Conservation (phyloP, 1,140 invertebrate species). For the Palaemon carinicauda region DNA sequence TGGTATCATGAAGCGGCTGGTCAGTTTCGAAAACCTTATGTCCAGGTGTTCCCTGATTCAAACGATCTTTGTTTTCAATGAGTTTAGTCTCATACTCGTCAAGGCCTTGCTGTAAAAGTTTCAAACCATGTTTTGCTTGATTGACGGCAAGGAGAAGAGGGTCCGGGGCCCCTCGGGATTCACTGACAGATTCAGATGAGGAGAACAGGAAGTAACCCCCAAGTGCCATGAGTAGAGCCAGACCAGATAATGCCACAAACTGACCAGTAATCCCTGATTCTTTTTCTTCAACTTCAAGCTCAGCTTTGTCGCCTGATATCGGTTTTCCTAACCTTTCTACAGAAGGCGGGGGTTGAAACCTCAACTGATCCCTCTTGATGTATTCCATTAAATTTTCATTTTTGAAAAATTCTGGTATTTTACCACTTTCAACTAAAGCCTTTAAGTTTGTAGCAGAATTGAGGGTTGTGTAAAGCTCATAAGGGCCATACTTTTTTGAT, state of each 20-base stretch:
- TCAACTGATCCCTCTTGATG: not conserved
- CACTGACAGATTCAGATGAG: not conserved
- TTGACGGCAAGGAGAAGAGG: not conserved
- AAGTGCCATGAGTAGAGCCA: constrained; percentile 4
- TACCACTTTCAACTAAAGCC: not conserved
- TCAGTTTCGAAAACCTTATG: too few relatives aligned
- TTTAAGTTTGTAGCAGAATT: not conserved
- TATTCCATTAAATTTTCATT: not conserved
- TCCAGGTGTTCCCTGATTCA: too few relatives aligned
- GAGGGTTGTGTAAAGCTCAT: not conserved
- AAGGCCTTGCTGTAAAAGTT: not conserved
- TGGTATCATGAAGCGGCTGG: too few relatives aligned
- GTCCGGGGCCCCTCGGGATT: not conserved
- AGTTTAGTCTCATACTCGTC: constrained; percentile 21
- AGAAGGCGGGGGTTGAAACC: not conserved
- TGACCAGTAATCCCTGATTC: not conserved
- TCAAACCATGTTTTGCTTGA: not conserved
- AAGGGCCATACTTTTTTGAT: constrained; percentile 1
- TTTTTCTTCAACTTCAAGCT: not conserved
- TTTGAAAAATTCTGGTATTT: constrained; percentile 3
- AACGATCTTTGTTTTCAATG: not conserved
- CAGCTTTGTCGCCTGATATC: not conserved
- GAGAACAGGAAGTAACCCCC: constrained; percentile 6
- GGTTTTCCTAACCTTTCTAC: constrained; percentile 4
- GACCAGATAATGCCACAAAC: constrained; percentile 17